Conservation (phyloP, 2,888 invertebrate species). For the Meganola albula region DNA sequence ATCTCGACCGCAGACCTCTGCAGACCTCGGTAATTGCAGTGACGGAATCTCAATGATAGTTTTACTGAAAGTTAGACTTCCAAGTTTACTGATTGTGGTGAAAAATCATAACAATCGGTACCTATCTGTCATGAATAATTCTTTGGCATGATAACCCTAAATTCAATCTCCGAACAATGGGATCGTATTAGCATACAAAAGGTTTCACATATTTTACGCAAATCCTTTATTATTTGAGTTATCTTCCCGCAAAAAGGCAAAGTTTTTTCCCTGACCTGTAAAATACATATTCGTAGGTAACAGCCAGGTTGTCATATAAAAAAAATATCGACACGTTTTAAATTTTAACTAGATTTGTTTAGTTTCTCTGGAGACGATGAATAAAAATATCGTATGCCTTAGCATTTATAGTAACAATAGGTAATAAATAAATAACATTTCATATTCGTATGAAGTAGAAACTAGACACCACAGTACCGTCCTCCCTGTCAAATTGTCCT, state of each 20-base stretch:
- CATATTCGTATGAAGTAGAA: too few species aligned
- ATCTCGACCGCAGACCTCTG: too few species aligned
- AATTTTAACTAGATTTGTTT: too few species aligned
- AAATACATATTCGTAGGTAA: conserved; percentile 65
- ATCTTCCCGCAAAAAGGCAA: conserved; percentile 65
- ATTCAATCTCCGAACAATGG: conserved; percentile 77
- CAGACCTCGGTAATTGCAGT: too few species aligned
- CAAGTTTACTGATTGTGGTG: background rate
- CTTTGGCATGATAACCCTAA: conserved; percentile 69
- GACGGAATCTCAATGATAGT: too few species aligned
- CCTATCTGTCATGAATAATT: conserved; percentile 70
- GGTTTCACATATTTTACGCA: conserved; percentile 76
- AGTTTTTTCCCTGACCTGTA: conserved; percentile 58
- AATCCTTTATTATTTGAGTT: conserved; percentile 75
- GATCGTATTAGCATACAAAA: conserved; percentile 77
- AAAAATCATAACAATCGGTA: conserved; percentile 53
- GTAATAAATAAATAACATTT: too few species aligned
- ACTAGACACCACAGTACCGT: too few species aligned
- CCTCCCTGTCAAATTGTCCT: conserved; percentile 29
- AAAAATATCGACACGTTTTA: too few species aligned
- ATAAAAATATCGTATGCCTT: too few species aligned
- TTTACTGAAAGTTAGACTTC: background rate
- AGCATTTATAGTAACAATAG: too few species aligned
- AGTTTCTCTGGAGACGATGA: too few species aligned
- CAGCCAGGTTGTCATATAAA: too few species aligned